phyloP scores from a whole-genome alignment of 2,888 invertebrate genomes.

The Drosophila crucigera region DNA sequence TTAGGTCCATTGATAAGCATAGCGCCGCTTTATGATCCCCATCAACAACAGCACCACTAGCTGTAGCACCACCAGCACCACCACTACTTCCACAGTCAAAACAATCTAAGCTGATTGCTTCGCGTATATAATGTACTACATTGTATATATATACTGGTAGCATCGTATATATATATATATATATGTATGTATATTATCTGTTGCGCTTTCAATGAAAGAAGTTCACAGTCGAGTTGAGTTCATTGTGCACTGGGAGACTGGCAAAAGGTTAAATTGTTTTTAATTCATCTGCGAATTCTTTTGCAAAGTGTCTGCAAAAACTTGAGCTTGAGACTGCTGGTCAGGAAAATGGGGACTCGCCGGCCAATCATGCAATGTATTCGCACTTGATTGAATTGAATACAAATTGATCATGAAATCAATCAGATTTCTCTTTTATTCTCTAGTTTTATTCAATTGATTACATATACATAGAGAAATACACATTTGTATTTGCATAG shows the following conservation, averaged over 20 bases:
- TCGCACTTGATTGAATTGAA: slow-evolving; percentile 53
- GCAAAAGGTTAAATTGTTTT: slow-evolving; percentile 80
- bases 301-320: slow-evolving; percentile 51
- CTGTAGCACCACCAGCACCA: slow-evolving; percentile 7
- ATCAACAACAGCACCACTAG: not conserved
- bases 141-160: slow-evolving; percentile 28
- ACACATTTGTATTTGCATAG: slow-evolving; percentile 4
- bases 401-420: slow-evolving; percentile 68
- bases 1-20: slow-evolving; percentile 55
- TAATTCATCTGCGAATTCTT: slow-evolving; percentile 77
- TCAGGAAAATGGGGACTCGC: slow-evolving; percentile 1
- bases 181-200: slow-evolving; percentile 43
- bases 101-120: slow-evolving; percentile 71
- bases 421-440: slow-evolving; percentile 56
- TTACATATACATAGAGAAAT: slow-evolving; percentile 21
- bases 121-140: slow-evolving; percentile 17
- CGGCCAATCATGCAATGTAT: slow-evolving; percentile 12
- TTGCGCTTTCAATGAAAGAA: slow-evolving; percentile 67
- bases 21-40: slow-evolving; percentile 46
- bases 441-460: slow-evolving; percentile 44
- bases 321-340: slow-evolving; percentile 29
- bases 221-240: slow-evolving; percentile 77
- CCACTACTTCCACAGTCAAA: slow-evolving; percentile 54
- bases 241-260: slow-evolving; percentile 67
- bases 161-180: slow-evolving; percentile 8